Percentiles rank a stretch among this genome's conserved stretches.
Conservation (phyloP, 2,797 vertebrate species). For the Sphenopsis melanotis region DNA sequence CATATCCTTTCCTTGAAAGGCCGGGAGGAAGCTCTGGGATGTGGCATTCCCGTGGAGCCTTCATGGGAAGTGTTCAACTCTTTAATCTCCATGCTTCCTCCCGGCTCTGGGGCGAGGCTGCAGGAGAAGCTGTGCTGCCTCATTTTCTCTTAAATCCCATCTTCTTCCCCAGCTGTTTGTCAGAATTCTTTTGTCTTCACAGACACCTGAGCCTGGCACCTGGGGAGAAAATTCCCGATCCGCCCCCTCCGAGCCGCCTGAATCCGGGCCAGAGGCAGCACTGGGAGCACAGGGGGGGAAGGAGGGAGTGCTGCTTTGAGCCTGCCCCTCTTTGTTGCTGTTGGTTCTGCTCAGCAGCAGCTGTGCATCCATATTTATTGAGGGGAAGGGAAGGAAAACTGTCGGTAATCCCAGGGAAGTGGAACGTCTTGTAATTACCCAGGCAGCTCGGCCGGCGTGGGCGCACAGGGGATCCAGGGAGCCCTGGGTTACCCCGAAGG, state of each 20-base stretch:
- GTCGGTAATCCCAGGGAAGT: neutral
- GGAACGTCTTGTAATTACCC: neutral
- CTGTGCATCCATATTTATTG: slow-evolving; percentile 49
- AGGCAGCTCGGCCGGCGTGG: neutral
- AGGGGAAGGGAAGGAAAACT: neutral
- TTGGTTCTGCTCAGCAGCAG: neutral
- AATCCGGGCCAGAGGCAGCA: neutral
- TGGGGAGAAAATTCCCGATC: neutral
- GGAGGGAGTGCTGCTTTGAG: neutral
- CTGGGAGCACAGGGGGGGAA: neutral
- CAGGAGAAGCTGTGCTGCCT: neutral
- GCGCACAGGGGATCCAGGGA: fast-evolving
- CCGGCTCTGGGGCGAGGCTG: neutral
- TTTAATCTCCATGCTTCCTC: fast-evolving
- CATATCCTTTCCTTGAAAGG: neutral
- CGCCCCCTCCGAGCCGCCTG: fast-evolving
- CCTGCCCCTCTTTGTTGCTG: neutral
- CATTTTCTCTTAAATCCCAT: fast-evolving
- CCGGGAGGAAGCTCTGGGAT: neutral
- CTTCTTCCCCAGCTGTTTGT: neutral
- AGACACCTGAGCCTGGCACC: neutral
- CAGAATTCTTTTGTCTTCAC: neutral
- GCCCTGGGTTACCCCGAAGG: neutral
- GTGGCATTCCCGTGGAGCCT: neutral
- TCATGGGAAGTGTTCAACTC: neutral